These are phyloP conservation scores for Ctenochaetus hawaiiensis DNA, from an alignment of 2,797 vertebrate species.

Conservation along the genomic window DNA sequence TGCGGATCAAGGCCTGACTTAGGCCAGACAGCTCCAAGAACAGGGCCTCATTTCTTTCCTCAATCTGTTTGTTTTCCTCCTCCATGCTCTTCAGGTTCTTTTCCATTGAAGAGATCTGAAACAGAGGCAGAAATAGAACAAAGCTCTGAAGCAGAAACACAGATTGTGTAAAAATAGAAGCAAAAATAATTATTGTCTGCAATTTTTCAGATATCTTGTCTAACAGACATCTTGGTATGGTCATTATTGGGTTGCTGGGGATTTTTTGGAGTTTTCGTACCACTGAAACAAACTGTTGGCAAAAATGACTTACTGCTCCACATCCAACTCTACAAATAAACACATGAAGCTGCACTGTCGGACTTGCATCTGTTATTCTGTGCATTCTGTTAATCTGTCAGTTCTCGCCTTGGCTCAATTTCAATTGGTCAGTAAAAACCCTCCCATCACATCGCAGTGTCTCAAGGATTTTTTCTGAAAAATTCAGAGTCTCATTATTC, in stretches of 20 bases:
- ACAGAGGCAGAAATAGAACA: slow-evolving; percentile 9
- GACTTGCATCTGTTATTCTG: not conserved
- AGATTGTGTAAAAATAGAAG: not conserved
- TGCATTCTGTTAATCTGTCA: not conserved
- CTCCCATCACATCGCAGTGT: not conserved
- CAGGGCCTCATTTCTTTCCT: slow-evolving; percentile 96
- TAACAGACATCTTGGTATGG: no score
- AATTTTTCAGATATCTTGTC: not conserved
- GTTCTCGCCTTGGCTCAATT: not conserved
- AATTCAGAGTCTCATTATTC: not conserved
- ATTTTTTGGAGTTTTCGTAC: not conserved
- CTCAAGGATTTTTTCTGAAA: not conserved
- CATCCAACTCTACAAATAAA: not conserved
- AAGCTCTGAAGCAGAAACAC: not conserved
- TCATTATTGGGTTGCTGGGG: not conserved
- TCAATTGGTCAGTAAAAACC: not conserved
- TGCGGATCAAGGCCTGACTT: slow-evolving; percentile 96
- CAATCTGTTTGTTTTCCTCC: slow-evolving; percentile 97
- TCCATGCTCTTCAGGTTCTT: slow-evolving; percentile 97
- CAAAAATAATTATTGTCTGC: not conserved
- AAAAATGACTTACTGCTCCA: not conserved
- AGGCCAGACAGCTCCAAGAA: slow-evolving; percentile 96
- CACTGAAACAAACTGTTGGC: not conserved
- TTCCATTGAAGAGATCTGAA: slow-evolving; percentile 97
- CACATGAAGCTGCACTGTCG: not conserved